Evolutionary conservation across 2,888 invertebrate genomes (phyloP), one percentile per base, ranked within the genome.

Genomic region (Nephrotoma appendiculata): DNA sequence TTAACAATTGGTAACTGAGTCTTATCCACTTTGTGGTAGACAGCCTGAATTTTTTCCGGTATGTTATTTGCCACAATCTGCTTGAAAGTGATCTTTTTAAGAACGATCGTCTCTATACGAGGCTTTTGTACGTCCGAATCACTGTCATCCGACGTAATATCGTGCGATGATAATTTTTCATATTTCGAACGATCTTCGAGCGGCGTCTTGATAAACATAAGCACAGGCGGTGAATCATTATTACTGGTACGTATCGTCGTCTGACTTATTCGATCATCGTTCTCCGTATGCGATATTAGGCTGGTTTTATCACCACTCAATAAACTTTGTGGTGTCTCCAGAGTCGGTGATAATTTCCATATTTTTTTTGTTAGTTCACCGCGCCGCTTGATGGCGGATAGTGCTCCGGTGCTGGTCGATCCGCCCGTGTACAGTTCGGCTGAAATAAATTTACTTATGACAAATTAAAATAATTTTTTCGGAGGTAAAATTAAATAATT

Each of bases 121-220:
- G 71, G 71, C 19, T 6, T 19, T 15, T 15, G 91, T 87, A 89
- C 90, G 88, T 92, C 92, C 57, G 93, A 93, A 87, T 91, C 91
- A 83, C 93, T 93, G 89, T 93, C 93, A 88, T 93, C 93, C 87
- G 91, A 93, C 83, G 93, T 94, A 85, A 93, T 90, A 88, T 94
- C 94, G 88, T 93, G 94, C 89, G 93, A 94, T 1, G 94, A 93
- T 85, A 96, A 91, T 90, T 96, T 96, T 89, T 96, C 95, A 89
- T 96, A 96, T 89, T 95, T 96, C 31, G 95, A 95, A 44, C 96
- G 93, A 90, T 95, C 95, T 89, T 95, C 95, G 5, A 94, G 88
- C 0, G 95, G 95, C 0, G 94, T 93, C 88, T 93, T 93, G 0
- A 94, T 52, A 86, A 57, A 86, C 57, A 86, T 57, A 57, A 41